phyloP scores from a whole-genome alignment of 2,797 vertebrate genomes.

The Sciurus carolinensis region DNA sequence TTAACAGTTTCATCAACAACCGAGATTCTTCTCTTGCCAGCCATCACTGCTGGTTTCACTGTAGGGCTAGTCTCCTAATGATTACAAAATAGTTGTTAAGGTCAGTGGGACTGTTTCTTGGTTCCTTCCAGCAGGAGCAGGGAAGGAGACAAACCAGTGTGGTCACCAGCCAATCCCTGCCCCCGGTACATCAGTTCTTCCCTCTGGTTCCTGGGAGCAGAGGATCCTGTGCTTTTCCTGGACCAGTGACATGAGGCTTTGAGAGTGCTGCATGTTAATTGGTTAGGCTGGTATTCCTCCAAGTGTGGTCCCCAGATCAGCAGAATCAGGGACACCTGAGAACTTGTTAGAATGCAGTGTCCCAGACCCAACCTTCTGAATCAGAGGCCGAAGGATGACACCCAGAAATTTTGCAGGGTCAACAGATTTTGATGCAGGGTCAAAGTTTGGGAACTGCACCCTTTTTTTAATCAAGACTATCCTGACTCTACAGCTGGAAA shows the following conservation, averaged over 20 bases:
- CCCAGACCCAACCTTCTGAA: neutral
- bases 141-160: neutral
- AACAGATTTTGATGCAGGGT: neutral
- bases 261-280: neutral
- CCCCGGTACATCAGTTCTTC: neutral
- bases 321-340: neutral
- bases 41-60: neutral
- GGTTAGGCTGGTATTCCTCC: neutral
- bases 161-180: too few relatives aligned
- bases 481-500: neutral
- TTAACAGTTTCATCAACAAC: neutral
- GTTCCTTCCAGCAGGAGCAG: neutral
- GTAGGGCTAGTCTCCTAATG: neutral
- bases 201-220: neutral
- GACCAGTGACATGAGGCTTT: neutral
- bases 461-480: neutral
- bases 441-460: neutral
- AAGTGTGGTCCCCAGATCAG: neutral
- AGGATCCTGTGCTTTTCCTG: neutral
- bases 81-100: neutral
- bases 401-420: neutral
- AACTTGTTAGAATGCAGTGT: neutral
- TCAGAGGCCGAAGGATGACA: neutral
- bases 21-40: neutral
- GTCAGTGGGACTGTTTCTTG: neutral